Evolutionary conservation across 2,888 invertebrate species (phyloP), one percentile per base, ranked within the genome.

Genomic region (Tyria jacobaeae): DNA sequence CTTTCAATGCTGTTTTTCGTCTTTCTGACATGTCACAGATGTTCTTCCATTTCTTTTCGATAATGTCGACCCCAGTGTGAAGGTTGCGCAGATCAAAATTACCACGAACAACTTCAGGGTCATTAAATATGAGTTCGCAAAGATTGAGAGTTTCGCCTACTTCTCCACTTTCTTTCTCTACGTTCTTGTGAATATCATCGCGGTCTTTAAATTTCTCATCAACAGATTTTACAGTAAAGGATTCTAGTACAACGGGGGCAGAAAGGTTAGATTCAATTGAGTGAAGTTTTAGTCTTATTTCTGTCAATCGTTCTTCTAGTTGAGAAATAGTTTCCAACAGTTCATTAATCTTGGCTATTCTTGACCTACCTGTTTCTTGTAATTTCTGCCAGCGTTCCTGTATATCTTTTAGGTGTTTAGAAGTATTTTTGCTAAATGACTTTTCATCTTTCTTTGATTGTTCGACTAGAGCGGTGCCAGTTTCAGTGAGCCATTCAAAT

Each of bases 31-130:
- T 94, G 3, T 95, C 95, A 80, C 97, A 97, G 2, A 97, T 96
- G 49, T 95, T 94, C 78, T 96, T 97, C 97, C 97, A 97, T 68
- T 97, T 95, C 81, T 95, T 96, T 77, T 97, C 97, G 14, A 97
- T 91, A 62, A 96, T 96, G 57, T 96, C 95, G 56, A 96, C 95
- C 0, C 96, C 96, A 0, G 92, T 91, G 34, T 95, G 95, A 14
- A 97, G 92, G 57, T 95, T 95, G 41, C 96, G 95, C 0, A 96
- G 95, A 68, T 96, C 96, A 57, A 97, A 96, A 73, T 96, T 96
- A 0, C 95, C 95, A 78, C 96, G 96, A 87, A 96, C 95, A 0
- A 96, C 94, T 73, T 97, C 96, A 2, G 96, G 95, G 77, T 97
- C 97, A 76, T 95, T 96, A 51, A 97, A 89, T 2, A 97, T 89